Percentiles rank a stretch among this genome's conserved stretches.
phyloP scores from a whole-genome alignment of 1,140 invertebrate species.

The Drosophila subobscura region DNA sequence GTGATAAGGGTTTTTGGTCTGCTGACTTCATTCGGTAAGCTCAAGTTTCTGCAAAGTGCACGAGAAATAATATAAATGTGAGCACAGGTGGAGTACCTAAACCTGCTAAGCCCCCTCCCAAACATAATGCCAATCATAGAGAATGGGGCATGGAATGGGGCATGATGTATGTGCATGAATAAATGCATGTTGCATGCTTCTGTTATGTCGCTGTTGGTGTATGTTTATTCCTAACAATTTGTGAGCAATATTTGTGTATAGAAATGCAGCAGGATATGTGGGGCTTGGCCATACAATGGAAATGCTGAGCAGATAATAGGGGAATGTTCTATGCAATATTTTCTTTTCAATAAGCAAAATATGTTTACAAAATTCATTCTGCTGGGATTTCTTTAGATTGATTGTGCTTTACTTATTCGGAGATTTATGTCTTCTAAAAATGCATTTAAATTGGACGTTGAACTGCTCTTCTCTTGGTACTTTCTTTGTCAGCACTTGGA shows the following conservation, averaged over 20 bases:
- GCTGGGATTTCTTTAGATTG: background rate
- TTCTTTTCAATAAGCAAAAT: background rate
- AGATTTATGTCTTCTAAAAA: too few species aligned
- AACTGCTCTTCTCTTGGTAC: too few species aligned
- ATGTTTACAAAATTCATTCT: background rate
- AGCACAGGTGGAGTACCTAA: constrained; percentile 30
- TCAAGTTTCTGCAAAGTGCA: constrained; percentile 48
- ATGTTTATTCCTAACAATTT: constrained; percentile 45
- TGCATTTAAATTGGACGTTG: too few species aligned
- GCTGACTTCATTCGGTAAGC: constrained; percentile 82
- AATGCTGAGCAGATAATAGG: constrained; percentile 15
- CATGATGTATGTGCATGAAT: constrained; percentile 32
- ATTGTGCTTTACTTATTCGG: too few species aligned
- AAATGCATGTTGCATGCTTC: constrained; percentile 4
- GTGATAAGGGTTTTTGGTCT: constrained; percentile 82
- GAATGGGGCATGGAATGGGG: background rate
- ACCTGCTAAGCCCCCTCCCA: background rate
- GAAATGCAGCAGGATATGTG: constrained; percentile 16
- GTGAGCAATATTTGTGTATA: constrained; percentile 30
- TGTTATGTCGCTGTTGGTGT: constrained; percentile 24
- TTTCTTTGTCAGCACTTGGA: background rate
- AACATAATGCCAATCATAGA: constrained; percentile 42
- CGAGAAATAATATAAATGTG: constrained; percentile 48
- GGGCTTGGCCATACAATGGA: constrained; percentile 30
- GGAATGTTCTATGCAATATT: background rate